Base-by-base conservation (phyloP, 2,113 vertebrate genomes). In the Microtus montanus region DNA sequence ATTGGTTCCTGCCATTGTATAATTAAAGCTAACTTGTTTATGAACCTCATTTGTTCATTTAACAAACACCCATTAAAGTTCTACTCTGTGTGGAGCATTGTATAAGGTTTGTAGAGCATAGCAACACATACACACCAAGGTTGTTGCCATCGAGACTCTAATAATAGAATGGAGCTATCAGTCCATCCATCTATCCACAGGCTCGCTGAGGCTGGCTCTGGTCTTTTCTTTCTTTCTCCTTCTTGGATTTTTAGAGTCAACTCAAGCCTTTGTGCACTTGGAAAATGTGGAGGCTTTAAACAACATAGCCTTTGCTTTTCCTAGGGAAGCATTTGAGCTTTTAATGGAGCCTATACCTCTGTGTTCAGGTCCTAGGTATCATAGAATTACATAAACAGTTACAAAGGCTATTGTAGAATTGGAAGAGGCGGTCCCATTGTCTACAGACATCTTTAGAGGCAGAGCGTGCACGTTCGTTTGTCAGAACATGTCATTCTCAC, bases 401-500 rank as follows among this genome's bases (percentile, higher is more conserved):
- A 38, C 61, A 92, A 90, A 91, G 63, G 13, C 14, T 41, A 66
- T n/a, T 94, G 49, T 70, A 91, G 66, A 93, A 84, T 91, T 85
- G 47, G 8, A 94, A 22, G 35, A 82, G 89, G 61, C 28, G 26
- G 73, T 44, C 44, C 47, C 19, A 49, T 30, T 68, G 24, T 82
- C 54, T 82, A 61, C 12, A 88, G 83, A 38, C 61, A 61, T 28
- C 2, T 71, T 88, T 85, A 73, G 68, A 75, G 94, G 54, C 12
- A 89, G 80, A 91, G 38, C 20, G 24, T 4, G 19, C 11, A 19
- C 1, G 79, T 87, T 20, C 0, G 2, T 66, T 54, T 92, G 28
- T 38, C 24, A 47, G 30, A 52, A 73, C 52, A 68, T 13, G 30
- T 8, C 5, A 33, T 15, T 58, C 10, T 71, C 79, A 54, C 71